phyloP scores from a whole-genome alignment of 1,140 invertebrate species.

The Drosophila kurseongensis region DNA sequence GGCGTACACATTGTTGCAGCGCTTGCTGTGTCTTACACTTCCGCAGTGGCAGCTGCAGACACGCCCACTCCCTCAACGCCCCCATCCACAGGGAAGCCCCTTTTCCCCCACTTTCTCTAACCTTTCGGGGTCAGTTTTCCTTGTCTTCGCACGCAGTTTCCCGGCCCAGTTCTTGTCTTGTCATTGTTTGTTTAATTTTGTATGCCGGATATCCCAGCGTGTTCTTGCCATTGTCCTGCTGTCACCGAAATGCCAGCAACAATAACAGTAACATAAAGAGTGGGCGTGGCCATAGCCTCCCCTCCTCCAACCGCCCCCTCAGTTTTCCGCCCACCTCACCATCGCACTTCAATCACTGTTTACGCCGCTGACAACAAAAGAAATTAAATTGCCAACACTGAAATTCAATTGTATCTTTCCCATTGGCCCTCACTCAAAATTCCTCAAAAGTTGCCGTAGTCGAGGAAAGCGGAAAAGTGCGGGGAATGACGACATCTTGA shows the following conservation, averaged over 20 bases:
- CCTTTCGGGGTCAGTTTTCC: constrained; percentile 63
- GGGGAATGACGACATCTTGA: constrained; percentile 50
- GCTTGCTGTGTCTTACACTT: constrained; percentile 73
- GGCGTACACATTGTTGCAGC: constrained; percentile 63
- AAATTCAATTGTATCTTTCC: constrained; percentile 76
- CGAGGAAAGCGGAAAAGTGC: constrained; percentile 8
- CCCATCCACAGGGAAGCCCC: neutral
- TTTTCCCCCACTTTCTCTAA: constrained; percentile 16
- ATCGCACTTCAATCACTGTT: constrained; percentile 56
- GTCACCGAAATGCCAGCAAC: constrained; percentile 73
- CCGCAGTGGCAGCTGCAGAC: constrained; percentile 61
- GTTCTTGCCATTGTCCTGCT: constrained; percentile 74
- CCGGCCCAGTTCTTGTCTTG: constrained; percentile 65
- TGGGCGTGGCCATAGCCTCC: constrained; percentile 30
- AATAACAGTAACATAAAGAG: constrained; percentile 57
- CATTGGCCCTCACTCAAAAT: constrained; percentile 55
- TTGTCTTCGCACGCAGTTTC: constrained; percentile 53
- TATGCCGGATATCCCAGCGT: constrained; percentile 75
- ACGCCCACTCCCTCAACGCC: constrained; percentile 16
- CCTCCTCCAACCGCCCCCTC: neutral
- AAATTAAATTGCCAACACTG: constrained; percentile 82
- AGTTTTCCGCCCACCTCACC: neutral
- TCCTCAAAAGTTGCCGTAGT: constrained; percentile 35
- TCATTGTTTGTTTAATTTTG: constrained; percentile 81
- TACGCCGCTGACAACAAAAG: constrained; percentile 80